phyloP scores from a whole-genome alignment of 2,888 invertebrate genomes.

The Sinhomidia bicolor region DNA sequence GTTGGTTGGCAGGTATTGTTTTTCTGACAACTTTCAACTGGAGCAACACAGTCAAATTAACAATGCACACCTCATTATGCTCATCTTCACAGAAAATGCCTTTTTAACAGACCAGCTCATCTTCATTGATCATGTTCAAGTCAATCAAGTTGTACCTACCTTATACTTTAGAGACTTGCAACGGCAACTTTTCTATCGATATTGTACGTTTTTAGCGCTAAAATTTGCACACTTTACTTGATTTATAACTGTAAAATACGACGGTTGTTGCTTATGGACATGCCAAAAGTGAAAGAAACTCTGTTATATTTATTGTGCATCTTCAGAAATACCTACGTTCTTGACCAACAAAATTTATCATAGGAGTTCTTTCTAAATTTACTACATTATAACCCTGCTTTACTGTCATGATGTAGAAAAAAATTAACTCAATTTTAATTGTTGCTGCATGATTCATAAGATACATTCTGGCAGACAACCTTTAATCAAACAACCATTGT shows the following conservation, averaged over 20 bases:
- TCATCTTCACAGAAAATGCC: background rate
- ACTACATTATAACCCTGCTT: background rate
- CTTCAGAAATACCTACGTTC: background rate
- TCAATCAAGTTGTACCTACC: slow-evolving; percentile 59
- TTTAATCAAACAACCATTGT: slow-evolving; percentile 11
- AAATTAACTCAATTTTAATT: slow-evolving; percentile 8
- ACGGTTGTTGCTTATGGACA: background rate
- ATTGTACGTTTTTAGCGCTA: background rate
- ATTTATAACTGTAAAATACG: background rate
- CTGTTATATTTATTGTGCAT: background rate
- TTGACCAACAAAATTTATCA: background rate
- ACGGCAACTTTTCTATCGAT: no score
- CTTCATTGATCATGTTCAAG: slow-evolving; percentile 55
- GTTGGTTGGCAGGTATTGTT: background rate
- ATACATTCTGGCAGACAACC: background rate
- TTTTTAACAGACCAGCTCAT: slow-evolving; percentile 27
- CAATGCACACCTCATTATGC: background rate
- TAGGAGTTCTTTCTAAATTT: background rate
- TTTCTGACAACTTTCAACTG: slow-evolving; percentile 51
- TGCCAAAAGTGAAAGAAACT: background rate
- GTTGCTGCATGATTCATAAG: background rate
- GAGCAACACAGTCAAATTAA: slow-evolving; percentile 32
- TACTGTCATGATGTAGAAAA: background rate
- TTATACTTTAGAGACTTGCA: no score
- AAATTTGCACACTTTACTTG: slow-evolving; percentile 1